Evolutionary conservation across 2,797 vertebrate species (phyloP), one percentile per base, ranked within the genome.

Genomic region (Anas bernieri): DNA sequence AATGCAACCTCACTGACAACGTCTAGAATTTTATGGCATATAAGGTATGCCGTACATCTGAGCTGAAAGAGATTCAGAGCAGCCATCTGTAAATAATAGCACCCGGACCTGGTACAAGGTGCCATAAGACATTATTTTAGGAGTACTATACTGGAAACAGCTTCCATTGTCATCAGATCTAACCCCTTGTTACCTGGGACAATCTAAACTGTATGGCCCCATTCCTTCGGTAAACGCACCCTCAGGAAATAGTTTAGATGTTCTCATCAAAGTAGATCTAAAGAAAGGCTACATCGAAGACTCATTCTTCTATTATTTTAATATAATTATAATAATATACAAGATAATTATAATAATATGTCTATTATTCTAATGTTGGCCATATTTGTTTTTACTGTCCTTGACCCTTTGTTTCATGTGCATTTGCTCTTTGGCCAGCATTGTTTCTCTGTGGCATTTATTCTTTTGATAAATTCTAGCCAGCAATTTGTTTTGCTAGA

Each of bases 51-150:
- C 22, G 30, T 84, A 90, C 25, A 61, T 74, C 56, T 78, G 31
- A 92, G 17, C 33, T 70, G 28, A 88, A 93, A 86, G 25, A 91
- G 25, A 89, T 85, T 88, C 35, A 88, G 61, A 92, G 59, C 25
- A 88, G n/a, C 2, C 25, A 84, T 25, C 35, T 56, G 20, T 72
- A 92, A 92, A 90, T 93, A 88, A 91, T 6, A 81, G 75, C 30
- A 67, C 4, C 4, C 6, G 76, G 46, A 39, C 3, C 2, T 5
- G 14, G 25, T 33, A 72, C 18, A 88, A 86, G 54, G n/a, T 69
- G 30, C n/a, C 26, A 86, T 81, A 75, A 90, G 46, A 30, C 30
- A 70, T 9, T 82, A 48, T 92, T 83, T 86, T 76, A 64, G 13
- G 61, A 83, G 79, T 63, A 90, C 78, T 84, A 22, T 12, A 76